Base-by-base conservation (phyloP, 2,113 vertebrate genomes). In the Phrynosoma platyrhinos region DNA sequence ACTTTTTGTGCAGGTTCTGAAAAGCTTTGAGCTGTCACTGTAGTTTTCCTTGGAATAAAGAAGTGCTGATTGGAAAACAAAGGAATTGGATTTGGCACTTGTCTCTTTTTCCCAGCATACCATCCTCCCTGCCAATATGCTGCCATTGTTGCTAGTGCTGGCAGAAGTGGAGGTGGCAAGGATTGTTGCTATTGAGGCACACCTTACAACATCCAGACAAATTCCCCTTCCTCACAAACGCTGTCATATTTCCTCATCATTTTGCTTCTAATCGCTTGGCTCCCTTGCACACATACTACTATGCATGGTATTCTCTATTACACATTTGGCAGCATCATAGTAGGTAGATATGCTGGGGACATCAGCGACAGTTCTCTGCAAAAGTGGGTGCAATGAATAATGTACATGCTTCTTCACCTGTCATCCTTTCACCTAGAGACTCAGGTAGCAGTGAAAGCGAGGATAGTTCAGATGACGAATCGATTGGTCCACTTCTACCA, bases 401-500 rank as follows among this genome's bases (percentile, higher is more conserved):
- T 30, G 27, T 18, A 5, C 4, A 9, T 30, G 21, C 62, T 23
- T 0, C 40, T 78, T 32, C 6, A 25, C 52, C 80, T 4, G 2
- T 14, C 25, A 53, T 89, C 85, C 87, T 91, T 83, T 7, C 0
- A 12, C 82, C 1, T 89, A 97, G 96, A 78, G 92, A 83, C 2
- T 74, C 81, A 66, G 82, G 53, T 4, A 78, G 47, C 71, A 94
- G 92, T 92, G 95, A 88, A 89, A 95, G 90, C 74, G 96, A 95
- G 82, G 96, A 95, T 3, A 97, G 91, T 75, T 97, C 97, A 18
- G 95, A 91, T 85, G 96, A 97, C 64, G 97, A 96, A 0, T 75
- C 95, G 32, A 96, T 97, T 84, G 98, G 97, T 16, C 97, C 98
- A 79, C 97, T 97, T 0, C 25, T 93, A 36, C 98, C 97, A 5